Base-by-base conservation (phyloP, 1,140 invertebrate species). In the Pararge aegeria region DNA sequence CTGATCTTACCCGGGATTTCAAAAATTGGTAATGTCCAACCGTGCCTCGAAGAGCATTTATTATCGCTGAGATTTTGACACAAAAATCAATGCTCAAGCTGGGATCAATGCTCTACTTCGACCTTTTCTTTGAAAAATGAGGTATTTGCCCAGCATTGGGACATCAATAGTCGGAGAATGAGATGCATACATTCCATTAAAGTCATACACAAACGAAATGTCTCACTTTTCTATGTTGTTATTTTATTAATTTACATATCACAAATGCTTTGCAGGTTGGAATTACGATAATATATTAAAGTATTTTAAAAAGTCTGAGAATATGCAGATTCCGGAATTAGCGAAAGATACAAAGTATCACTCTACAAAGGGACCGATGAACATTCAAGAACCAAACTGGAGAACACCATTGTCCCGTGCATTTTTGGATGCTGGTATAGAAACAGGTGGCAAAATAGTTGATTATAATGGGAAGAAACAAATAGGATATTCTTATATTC, bases 241-340 rank as follows among this genome's bases (percentile, higher is more conserved):
- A n/a, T n/a, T n/a, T n/a, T n/a, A n/a, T n/a, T 48, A 58, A 21
- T 40, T 15, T 46, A 34, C 20, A 20, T 24, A 37, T 15, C 2
- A 21, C 50, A 58, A 49, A 10, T 21, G 48, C 2, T 50, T 64
- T 63, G 10, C 61, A 73, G 80, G 79, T 21, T 86, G 83, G 82
- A 67, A 75, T 40, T 97, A 93, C 81, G 87, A 94, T 7, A 93
- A 94, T 20, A 92, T 96, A 0, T 70, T 96, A 5, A 94, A 94
- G 0, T 97, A 96, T 73, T 97, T 96, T 76, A 93, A 93, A 62
- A 96, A 95, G 75, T 87, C 93, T 1, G 95, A 96, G 85, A 83
- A 83, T 37, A 79, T 80, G 49, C 59, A 79, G 46, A 76, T 81
- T 58, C 65, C 68, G 19, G 66, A 76, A 20, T 44, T 80, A n/a